These are phyloP conservation scores for Microtus montanus DNA, from an alignment of 2,113 vertebrate species.

Conservation along the genomic window DNA sequence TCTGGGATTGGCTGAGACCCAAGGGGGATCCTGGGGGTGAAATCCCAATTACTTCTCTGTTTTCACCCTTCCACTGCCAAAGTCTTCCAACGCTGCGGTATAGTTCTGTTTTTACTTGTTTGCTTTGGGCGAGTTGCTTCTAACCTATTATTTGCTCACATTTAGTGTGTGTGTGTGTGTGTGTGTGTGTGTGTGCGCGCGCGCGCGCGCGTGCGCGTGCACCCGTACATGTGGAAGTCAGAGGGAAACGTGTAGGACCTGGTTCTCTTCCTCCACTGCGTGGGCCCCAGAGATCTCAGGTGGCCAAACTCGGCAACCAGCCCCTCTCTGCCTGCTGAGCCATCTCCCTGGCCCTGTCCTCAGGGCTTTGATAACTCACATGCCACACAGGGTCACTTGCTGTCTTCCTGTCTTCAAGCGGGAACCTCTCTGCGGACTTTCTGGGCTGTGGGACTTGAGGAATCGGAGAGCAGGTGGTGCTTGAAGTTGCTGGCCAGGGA, in stretches of 20 bases:
- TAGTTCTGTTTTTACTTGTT: neutral
- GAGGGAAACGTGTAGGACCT: neutral
- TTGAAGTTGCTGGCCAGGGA: rapidly evolving
- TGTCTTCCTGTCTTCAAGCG: neutral
- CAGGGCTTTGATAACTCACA: neutral
- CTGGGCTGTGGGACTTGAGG: neutral
- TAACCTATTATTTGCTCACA: too few relatives aligned
- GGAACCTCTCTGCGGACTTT: rapidly evolving
- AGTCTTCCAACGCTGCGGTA: neutral
- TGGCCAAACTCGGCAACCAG: neutral
- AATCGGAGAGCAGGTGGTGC: neutral
- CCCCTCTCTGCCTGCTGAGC: neutral
- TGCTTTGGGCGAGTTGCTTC: neutral
- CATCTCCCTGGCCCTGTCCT: neutral
- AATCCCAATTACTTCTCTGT: neutral
- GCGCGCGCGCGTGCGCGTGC: too few relatives aligned
- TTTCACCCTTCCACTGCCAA: neutral
- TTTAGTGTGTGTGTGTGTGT: neutral
- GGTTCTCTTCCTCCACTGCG: neutral
- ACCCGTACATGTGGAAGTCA: neutral
- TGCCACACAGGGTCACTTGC: rapidly evolving
- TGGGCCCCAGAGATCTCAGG: neutral
- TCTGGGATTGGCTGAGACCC: neutral
- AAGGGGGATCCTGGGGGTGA: too few relatives aligned
- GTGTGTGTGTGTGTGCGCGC: too few relatives aligned